Evolutionary conservation across 92 coral and sea anemone species (phyloP), one percentile per base, ranked within the genome.

Genomic region (Galaxea fascicularis): DNA sequence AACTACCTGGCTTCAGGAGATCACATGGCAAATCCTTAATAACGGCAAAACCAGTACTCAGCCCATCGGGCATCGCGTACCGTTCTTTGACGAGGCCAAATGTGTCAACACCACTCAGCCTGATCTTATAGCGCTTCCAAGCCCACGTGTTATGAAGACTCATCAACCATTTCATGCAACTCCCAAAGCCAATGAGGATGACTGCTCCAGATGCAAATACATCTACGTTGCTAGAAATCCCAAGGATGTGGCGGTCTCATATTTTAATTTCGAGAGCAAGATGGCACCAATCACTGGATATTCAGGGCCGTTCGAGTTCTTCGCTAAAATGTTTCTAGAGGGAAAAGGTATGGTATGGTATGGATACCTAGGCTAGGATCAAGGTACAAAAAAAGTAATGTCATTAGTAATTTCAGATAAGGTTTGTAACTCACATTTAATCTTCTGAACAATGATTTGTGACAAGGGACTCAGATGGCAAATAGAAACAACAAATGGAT

Each of bases 61-160:
- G 51, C 73, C 73, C 8, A 79, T 79, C 4, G 73, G 74, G 11
- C 73, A 79, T 9, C 73, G 83, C 18, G 83, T 79, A 4, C 83
- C 13, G 3, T 79, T 79, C 12, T 47, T 79, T 47, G 83, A 79
- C 20, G 73, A 66, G 18, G 73, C 74, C 18, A 76, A 58, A 76
- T 76, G n/a, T 21, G 60, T 63, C 8, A n/a, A 45, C 4, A 47
- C 74, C 45, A 27, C 83, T 25, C 83, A 64, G 47, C 63, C 83
- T 11, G 83, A 79, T 26, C 45, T 79, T 17, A 64, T 25, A 8
- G 29, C 74, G 46, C 73, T 18, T 45, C 74, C 83, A 15, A 79
- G 62, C 60, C 92, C 92, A 0, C 88, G 88, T 25, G 73, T 83
- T 49, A 44, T 88, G 59, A 82, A 88, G 76, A 88, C 92, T 21